Percentiles rank a stretch among this genome's conserved stretches.
Evolutionary conservation across 2,888 invertebrate genomes (phyloP).

Genomic region (Hypselothyrea guttata): DNA sequence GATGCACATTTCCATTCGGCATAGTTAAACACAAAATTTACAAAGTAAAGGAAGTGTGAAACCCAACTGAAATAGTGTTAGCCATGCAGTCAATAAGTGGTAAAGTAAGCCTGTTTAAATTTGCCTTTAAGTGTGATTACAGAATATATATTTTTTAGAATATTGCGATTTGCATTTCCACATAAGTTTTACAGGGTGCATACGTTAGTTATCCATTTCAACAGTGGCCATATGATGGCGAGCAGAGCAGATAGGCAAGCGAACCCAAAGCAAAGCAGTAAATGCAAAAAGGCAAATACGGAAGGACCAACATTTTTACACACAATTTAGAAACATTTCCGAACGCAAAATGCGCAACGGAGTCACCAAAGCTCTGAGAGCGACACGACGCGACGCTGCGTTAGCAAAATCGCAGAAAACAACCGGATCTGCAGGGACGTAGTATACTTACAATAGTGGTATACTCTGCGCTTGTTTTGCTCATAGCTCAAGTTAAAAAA

Average conservation of each 20-base stretch:
- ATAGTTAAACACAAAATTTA: slow-evolving; percentile 36
- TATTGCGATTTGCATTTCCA: slow-evolving; percentile 49
- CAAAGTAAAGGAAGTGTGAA: not conserved
- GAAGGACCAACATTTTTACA: slow-evolving; percentile 64
- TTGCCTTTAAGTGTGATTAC: too few species aligned
- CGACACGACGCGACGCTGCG: slow-evolving; percentile 39
- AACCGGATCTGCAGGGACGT: slow-evolving; percentile 26
- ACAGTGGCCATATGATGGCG: slow-evolving; percentile 70
- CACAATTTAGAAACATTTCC: slow-evolving; percentile 77
- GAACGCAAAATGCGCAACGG: slow-evolving; percentile 53
- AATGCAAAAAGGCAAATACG: slow-evolving; percentile 55
- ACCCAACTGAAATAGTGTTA: slow-evolving; percentile 15
- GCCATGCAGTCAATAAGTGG: slow-evolving; percentile 1
- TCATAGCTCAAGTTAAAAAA: too few species aligned
- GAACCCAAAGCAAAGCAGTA: slow-evolving; percentile 21
- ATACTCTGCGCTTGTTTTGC: too few species aligned
- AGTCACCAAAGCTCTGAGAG: slow-evolving; percentile 48
- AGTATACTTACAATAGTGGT: slow-evolving; percentile 3
- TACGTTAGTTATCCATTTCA: slow-evolving; percentile 74
- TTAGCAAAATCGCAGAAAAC: slow-evolving; percentile 38
- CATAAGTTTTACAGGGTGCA: slow-evolving; percentile 44
- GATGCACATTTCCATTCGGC: slow-evolving; percentile 65
- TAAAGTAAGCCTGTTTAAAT: slow-evolving; percentile 1
- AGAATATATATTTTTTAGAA: not conserved
- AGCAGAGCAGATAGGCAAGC: slow-evolving; percentile 8